Base-by-base conservation (phyloP, 2,797 vertebrate species). In the Gymnodraco acuticeps region DNA sequence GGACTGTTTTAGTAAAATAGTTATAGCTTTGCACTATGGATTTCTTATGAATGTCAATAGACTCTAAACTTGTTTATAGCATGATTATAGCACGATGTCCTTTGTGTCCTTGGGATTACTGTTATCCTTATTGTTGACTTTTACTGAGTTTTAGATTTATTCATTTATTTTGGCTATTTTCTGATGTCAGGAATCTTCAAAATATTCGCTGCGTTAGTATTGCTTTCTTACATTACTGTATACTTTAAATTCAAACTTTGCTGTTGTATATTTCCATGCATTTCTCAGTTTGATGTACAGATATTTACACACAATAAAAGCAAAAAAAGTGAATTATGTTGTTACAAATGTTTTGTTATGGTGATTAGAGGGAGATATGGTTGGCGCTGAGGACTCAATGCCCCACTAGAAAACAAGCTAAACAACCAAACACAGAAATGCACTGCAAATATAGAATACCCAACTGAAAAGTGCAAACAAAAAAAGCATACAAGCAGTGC, bases 281-380 rank as follows among this genome's bases (percentile, higher is more conserved):
- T 66, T 83, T 86, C 59, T 75, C 54, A 61, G 70, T 81, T 81
- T 72, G 50, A 60, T 89, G 80, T 90, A 83, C 86, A 88, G 73
- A 78, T 80, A 89, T 82, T 78, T 78, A 85, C 81, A 83, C 64
- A 74, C 62, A 90, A 89, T 93, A 92, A 91, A 93, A 88, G 56
- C 46, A 38, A 19, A 59, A 33, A 63, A 33, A 62, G n/a, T 63
- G 6, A 75, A 69, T 20, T 55, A 13, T 11, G 13, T 10, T 33
- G 15, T 43, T 41, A 0, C 1, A 50, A 11, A n/a, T 16, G 1
- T 5, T 72, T 55, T 68, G 2, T 72, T 16, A 60, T 67, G 38
- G 43, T 5, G 6, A 9, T 33, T 6, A 13, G 12, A 64, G 12
- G 27, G 19, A 2, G 27, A 31, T 23, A 2, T 2, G 13, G 14